Conservation (phyloP, 2,797 vertebrate species). For the Geotria australis region DNA sequence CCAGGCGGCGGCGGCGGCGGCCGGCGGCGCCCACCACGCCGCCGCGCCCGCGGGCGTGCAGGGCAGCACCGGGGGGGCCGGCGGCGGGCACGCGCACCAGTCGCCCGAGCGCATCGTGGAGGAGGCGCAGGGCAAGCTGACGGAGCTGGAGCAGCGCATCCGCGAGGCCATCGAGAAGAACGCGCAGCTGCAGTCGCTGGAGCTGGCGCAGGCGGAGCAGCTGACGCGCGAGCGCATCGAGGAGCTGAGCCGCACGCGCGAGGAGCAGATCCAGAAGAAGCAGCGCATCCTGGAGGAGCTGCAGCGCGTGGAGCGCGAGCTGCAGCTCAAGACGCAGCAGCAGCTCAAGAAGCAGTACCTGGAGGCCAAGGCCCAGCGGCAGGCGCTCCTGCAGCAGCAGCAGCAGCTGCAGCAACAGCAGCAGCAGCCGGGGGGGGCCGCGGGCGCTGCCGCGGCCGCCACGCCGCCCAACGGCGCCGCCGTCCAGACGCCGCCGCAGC, state of each 20-base stretch:
- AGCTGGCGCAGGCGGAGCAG: slow-evolving; percentile 90
- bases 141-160: slow-evolving; percentile 96
- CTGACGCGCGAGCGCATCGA: slow-evolving; percentile 98
- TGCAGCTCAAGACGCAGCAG: slow-evolving; percentile 98
- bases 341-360: slow-evolving; percentile 99
- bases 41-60: too few relatives aligned
- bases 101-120: slow-evolving; percentile 98
- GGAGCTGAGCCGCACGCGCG: slow-evolving; percentile 87
- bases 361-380: slow-evolving; percentile 80
- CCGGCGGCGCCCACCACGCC: too few relatives aligned
- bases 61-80: background rate
- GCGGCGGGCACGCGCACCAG: slow-evolving; percentile 65
- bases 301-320: slow-evolving; percentile 95
- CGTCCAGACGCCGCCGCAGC: background rate
- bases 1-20: too few relatives aligned
- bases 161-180: slow-evolving; percentile 58
- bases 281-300: slow-evolving; percentile 99
- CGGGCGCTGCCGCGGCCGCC: slow-evolving; percentile 23
- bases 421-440: slow-evolving; percentile 32
- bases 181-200: slow-evolving; percentile 74
- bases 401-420: slow-evolving; percentile 22
- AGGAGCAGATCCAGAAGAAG: slow-evolving; percentile 99
- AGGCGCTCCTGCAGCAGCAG: background rate
- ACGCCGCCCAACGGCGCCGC: background rate
- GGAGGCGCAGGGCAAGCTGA: slow-evolving; percentile 97